Evolutionary conservation across 2,113 vertebrate species (phyloP).

Genomic region (Hippoglossus stenolepis): DNA sequence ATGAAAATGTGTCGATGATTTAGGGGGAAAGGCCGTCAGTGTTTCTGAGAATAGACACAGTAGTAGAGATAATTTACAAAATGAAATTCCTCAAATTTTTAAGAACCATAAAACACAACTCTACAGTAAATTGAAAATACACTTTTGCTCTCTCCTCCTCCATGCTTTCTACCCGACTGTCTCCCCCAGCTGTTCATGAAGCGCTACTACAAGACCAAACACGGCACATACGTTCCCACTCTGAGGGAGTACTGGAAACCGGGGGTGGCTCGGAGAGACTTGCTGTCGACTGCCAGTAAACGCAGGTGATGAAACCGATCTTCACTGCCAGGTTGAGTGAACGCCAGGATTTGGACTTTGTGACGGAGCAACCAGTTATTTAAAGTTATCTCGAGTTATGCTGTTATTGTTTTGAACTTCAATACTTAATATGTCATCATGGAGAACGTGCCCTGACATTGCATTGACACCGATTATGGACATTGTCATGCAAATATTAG

Average conservation of each 20-base stretch:
- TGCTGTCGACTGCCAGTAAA: constrained; percentile 39
- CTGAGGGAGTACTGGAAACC: constrained; percentile 82
- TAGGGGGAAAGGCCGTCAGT: no score
- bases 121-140: no score
- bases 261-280: constrained; percentile 2
- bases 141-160: background rate
- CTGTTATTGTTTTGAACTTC: background rate
- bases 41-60: no score
- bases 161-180: background rate
- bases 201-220: constrained; percentile 83
- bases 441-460: background rate
- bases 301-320: constrained; percentile 35
- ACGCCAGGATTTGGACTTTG: background rate
- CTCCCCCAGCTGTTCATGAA: constrained; percentile 80
- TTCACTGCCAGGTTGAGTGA: background rate
- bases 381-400: background rate
- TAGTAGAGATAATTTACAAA: no score
- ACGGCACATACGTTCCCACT: constrained; percentile 83
- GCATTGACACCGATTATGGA: background rate
- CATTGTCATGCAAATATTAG: background rate
- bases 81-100: no score
- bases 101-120: no score
- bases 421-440: constrained; percentile 9
- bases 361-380: background rate
- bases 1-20: no score